These are phyloP conservation scores for Crax fasciolata DNA, from an alignment of 2,797 vertebrate genomes.

Conservation along the genomic window DNA sequence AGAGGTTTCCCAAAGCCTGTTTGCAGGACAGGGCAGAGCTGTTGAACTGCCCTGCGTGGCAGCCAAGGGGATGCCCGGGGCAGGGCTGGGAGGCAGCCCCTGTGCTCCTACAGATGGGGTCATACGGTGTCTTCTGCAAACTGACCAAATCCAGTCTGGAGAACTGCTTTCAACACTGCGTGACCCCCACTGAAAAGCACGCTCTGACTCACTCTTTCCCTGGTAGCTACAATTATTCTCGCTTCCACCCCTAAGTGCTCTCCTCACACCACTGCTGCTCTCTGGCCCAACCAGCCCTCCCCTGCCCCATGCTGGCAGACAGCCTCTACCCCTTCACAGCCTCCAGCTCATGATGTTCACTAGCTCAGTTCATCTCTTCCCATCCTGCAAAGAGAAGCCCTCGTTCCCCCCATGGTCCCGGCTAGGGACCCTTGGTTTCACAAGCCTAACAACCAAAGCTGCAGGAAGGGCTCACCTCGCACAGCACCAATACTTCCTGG, in stretches of 20 bases:
- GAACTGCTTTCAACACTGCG: not conserved
- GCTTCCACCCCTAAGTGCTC: not conserved
- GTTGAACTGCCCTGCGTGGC: not conserved
- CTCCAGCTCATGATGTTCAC: not conserved
- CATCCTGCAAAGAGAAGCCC: not conserved
- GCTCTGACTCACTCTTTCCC: not conserved
- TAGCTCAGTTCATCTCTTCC: not conserved
- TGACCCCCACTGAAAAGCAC: accelerated
- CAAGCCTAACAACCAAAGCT: not conserved
- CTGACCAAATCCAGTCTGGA: not conserved
- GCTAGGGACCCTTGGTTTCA: not conserved
- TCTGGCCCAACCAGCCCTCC: not conserved
- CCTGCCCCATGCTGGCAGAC: accelerated
- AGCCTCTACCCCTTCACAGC: not conserved
- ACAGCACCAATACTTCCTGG: not conserved
- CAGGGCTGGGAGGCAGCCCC: not conserved
- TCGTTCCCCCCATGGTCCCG: not conserved
- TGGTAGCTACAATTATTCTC: not conserved
- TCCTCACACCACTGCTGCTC: accelerated
- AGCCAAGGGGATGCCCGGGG: not conserved
- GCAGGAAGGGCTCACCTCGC: not conserved
- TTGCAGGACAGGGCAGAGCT: not conserved
- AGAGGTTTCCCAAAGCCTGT: not conserved
- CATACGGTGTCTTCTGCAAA: not conserved
- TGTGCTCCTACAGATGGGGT: not conserved